Conservation (phyloP, 2,888 invertebrate genomes). For the Anarsia innoxiella region DNA sequence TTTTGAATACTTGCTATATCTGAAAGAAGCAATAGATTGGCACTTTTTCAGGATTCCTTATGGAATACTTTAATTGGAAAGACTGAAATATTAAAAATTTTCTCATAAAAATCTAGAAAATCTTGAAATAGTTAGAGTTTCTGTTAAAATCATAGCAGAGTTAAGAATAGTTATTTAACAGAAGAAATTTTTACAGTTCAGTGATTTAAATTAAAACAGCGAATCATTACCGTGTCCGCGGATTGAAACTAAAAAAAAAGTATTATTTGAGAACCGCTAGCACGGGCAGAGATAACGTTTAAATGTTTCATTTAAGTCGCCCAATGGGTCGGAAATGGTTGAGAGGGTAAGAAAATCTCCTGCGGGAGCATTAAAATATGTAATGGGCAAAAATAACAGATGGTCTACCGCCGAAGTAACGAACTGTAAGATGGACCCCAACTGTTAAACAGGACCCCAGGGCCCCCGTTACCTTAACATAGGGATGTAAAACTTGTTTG, state of each 20-base stretch:
- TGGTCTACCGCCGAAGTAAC: slow-evolving; percentile 55
- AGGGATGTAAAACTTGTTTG: slow-evolving; percentile 65
- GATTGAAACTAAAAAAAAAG: background rate
- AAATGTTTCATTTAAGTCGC: slow-evolving; percentile 59
- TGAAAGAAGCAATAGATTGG: too few relatives aligned
- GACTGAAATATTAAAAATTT: too few relatives aligned
- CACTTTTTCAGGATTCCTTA: too few relatives aligned
- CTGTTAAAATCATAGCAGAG: too few relatives aligned
- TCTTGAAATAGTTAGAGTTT: too few relatives aligned
- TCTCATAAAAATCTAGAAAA: too few relatives aligned
- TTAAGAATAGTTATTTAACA: too few relatives aligned
- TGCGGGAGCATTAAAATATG: slow-evolving; percentile 65
- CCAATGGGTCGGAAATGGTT: slow-evolving; percentile 61
- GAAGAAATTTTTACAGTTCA: too few relatives aligned
- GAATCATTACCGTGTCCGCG: background rate
- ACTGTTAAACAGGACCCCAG: slow-evolving; percentile 44
- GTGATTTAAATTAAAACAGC: background rate
- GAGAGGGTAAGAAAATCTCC: slow-evolving; percentile 45
- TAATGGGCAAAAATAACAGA: slow-evolving; percentile 70
- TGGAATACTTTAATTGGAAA: too few relatives aligned
- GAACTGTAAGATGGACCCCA: slow-evolving; percentile 55
- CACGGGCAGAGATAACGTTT: slow-evolving; percentile 45
- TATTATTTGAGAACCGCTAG: slow-evolving; percentile 24
- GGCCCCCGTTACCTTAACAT: slow-evolving; percentile 51
- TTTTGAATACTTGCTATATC: too few relatives aligned